Percentiles rank a stretch among this genome's conserved stretches.
Evolutionary conservation across 2,797 vertebrate species (phyloP).

Genomic region (Synaphobranchus kaupii): DNA sequence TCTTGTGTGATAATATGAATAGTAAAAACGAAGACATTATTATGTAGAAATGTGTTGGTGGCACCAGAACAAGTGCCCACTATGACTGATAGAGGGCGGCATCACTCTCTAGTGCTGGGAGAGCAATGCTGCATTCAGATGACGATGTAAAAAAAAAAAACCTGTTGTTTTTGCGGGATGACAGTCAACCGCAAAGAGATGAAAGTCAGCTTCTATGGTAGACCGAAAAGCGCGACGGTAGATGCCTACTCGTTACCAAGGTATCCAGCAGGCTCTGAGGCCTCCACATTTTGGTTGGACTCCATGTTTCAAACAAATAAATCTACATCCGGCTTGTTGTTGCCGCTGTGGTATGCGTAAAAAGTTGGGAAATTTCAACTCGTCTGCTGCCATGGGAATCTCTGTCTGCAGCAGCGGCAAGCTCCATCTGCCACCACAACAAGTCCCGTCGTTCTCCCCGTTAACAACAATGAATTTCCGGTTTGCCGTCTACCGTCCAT

Average conservation of each 20-base stretch:
- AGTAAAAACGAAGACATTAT: background rate
- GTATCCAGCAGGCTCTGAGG: background rate
- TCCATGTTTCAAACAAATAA: too few species aligned
- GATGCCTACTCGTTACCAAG: too few species aligned
- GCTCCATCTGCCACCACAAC: too few species aligned
- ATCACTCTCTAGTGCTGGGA: background rate
- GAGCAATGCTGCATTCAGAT: background rate
- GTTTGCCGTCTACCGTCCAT: too few species aligned
- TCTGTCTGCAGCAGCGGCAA: too few species aligned
- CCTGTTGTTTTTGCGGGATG: background rate
- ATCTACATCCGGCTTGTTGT: too few species aligned
- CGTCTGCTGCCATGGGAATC: too few species aligned
- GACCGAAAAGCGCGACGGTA: too few species aligned
- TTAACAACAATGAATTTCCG: too few species aligned
- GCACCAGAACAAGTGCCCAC: background rate
- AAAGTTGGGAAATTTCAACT: too few species aligned
- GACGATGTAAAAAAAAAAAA: background rate
- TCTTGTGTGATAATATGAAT: background rate
- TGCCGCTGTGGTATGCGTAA: too few species aligned
- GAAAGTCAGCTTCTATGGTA: background rate
- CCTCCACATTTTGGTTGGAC: background rate
- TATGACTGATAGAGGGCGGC: background rate
- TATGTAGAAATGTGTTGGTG: background rate
- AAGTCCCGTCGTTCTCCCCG: too few species aligned
- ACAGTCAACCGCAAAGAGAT: background rate